These are phyloP conservation scores for Nymphalis c-album DNA, from an alignment of 2,888 invertebrate species.

Conservation along the genomic window DNA sequence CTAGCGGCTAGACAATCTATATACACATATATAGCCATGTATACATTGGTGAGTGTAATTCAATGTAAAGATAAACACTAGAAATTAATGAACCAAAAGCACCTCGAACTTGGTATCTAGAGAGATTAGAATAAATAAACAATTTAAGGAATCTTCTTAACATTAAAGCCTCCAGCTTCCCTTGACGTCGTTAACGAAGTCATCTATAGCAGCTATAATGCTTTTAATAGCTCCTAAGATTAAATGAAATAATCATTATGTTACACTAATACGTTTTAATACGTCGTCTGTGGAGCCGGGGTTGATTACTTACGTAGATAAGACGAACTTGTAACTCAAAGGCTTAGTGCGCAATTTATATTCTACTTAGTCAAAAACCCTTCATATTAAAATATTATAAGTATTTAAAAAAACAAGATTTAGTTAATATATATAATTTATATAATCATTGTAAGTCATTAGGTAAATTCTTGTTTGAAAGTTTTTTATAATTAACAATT, in stretches of 20 bases:
- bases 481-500: too few species aligned
- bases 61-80: background rate
- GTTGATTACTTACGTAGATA: constrained; percentile 5
- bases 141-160: constrained; percentile 29
- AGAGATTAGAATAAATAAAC: constrained; percentile 34
- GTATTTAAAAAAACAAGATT: too few species aligned
- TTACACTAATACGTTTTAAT: constrained; percentile 7
- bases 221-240: constrained; percentile 32
- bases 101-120: background rate
- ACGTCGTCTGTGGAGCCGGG: background rate
- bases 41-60: background rate
- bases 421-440: too few species aligned
- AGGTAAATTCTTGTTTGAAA: too few species aligned
- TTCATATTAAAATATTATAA: too few species aligned
- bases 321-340: background rate
- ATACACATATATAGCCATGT: too few species aligned
- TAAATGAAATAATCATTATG: constrained; percentile 27
- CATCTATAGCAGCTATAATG: constrained; percentile 30
- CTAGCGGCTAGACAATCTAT: too few species aligned
- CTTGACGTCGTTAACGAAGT: constrained; percentile 20
- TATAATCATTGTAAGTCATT: too few species aligned
- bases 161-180: constrained; percentile 29
- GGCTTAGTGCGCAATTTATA: too few species aligned
- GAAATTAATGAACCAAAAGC: constrained; percentile 1
- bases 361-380: too few species aligned